phyloP scores from a whole-genome alignment of 2,797 vertebrate species.

The Microctenopoma stevenorrisi region DNA sequence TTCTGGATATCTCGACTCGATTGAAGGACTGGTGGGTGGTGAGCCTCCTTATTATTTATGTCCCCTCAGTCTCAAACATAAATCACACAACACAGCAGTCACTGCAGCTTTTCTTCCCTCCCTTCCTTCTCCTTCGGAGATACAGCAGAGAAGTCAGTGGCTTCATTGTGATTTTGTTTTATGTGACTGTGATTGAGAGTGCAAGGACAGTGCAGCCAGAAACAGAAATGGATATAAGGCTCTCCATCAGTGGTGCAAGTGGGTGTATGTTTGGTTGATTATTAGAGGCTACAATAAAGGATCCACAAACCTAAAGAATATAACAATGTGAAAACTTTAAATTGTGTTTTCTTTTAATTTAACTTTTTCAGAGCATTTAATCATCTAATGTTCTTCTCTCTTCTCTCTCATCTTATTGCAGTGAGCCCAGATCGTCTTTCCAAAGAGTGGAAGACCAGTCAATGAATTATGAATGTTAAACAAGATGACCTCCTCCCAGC shows the following conservation, averaged over 20 bases:
- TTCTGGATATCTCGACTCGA: slow-evolving; percentile 71
- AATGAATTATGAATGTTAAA: slow-evolving; percentile 99
- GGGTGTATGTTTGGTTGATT: slow-evolving; percentile 19
- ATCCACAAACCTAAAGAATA: background rate
- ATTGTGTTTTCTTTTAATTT: background rate
- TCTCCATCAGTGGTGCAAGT: slow-evolving; percentile 33
- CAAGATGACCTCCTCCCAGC: slow-evolving; percentile 99
- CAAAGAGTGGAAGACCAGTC: slow-evolving; percentile 90
- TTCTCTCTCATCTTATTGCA: slow-evolving; percentile 72
- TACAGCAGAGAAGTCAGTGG: slow-evolving; percentile 40
- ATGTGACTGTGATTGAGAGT: slow-evolving; percentile 66
- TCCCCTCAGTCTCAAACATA: slow-evolving; percentile 72
- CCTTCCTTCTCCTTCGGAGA: slow-evolving; percentile 44
- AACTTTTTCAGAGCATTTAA: background rate
- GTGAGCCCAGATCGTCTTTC: slow-evolving; percentile 78
- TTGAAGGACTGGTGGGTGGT: slow-evolving; percentile 74
- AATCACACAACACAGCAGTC: slow-evolving; percentile 73
- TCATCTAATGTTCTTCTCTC: slow-evolving; percentile 46
- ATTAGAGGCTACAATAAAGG: slow-evolving; percentile 12
- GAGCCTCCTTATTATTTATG: slow-evolving; percentile 77
- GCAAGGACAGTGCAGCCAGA: slow-evolving; percentile 46
- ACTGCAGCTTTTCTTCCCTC: slow-evolving; percentile 52
- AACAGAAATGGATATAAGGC: slow-evolving; percentile 52
- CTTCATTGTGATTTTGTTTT: slow-evolving; percentile 69
- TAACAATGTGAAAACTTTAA: background rate